phyloP scores from a whole-genome alignment of 2,888 invertebrate species.

The Lacanobia wlatinum region DNA sequence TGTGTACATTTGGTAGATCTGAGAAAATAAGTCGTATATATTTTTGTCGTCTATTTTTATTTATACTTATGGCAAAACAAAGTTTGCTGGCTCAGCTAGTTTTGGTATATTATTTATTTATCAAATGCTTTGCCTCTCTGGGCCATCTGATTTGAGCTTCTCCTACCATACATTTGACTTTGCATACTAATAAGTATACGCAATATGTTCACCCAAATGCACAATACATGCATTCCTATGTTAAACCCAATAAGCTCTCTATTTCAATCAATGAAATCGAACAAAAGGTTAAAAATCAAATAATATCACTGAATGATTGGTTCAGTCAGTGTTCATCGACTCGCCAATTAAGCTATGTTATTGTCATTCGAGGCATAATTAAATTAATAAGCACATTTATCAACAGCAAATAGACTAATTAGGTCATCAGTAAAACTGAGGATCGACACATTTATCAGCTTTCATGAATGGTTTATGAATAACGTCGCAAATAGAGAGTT shows the following conservation, averaged over 20 bases:
- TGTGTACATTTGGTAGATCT: too few species aligned
- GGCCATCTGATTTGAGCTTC: too few species aligned
- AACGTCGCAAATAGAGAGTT: too few species aligned
- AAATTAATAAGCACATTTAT: constrained; percentile 29
- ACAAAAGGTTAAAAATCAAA: constrained; percentile 5
- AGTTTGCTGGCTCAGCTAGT: too few species aligned
- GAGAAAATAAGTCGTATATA: too few species aligned
- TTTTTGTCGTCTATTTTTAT: too few species aligned
- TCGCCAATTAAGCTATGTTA: constrained; percentile 13
- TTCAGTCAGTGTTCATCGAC: constrained; percentile 19
- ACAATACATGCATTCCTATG: neutral
- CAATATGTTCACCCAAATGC: too few species aligned
- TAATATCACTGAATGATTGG: constrained; percentile 4
- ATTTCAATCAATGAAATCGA: neutral
- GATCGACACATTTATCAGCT: neutral
- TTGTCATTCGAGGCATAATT: constrained; percentile 15
- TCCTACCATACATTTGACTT: too few species aligned
- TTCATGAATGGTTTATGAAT: constrained; percentile 5
- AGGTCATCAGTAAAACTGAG: constrained; percentile 22
- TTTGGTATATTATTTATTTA: too few species aligned
- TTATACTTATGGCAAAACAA: too few species aligned
- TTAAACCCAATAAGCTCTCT: neutral
- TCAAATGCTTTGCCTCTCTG: too few species aligned
- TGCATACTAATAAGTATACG: too few species aligned
- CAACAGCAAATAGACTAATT: neutral